phyloP scores from a whole-genome alignment of 2,888 invertebrate genomes.

The Rhyacophila evoluta region DNA sequence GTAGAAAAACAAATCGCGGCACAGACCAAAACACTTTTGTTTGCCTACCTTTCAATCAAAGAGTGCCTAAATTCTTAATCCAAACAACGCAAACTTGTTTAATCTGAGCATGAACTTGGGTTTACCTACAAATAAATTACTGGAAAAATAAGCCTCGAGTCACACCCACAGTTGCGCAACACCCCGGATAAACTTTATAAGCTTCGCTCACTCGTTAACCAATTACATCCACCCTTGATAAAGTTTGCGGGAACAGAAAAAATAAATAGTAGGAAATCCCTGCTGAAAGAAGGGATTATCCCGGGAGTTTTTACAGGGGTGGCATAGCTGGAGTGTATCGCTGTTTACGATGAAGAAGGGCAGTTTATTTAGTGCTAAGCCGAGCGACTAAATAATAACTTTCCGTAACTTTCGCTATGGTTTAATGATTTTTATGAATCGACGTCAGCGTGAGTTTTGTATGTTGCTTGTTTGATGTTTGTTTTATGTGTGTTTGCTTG shows the following conservation, averaged over 20 bases:
- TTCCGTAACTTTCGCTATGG: neutral
- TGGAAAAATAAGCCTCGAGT: conserved; percentile 46
- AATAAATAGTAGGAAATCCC: conserved; percentile 49
- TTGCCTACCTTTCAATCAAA: conserved; percentile 43
- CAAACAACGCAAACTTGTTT: conserved; percentile 42
- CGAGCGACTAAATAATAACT: neutral
- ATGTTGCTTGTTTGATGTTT: neutral
- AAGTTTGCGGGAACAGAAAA: conserved; percentile 47
- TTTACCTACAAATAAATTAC: conserved; percentile 46
- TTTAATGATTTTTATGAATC: conserved; percentile 16
- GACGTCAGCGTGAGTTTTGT: neutral
- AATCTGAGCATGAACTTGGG: conserved; percentile 32
- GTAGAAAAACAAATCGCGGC: conserved; percentile 18
- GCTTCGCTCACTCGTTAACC: conserved; percentile 53
- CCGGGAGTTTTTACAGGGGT: conserved; percentile 40
- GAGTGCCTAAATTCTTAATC: neutral
- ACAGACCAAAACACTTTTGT: conserved; percentile 6
- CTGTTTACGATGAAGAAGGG: conserved; percentile 40
- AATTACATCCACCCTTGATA: conserved; percentile 52
- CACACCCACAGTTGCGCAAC: conserved; percentile 34
- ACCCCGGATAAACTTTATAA: conserved; percentile 51
- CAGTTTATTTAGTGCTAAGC: conserved; percentile 33
- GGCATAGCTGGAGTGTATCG: conserved; percentile 32
- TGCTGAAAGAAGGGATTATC: conserved; percentile 50
- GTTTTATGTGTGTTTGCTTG: conserved; percentile 9